These are phyloP conservation scores for Hydrozoanthus gracilis DNA, from an alignment of 92 coral and sea anemone species.

Conservation along the genomic window DNA sequence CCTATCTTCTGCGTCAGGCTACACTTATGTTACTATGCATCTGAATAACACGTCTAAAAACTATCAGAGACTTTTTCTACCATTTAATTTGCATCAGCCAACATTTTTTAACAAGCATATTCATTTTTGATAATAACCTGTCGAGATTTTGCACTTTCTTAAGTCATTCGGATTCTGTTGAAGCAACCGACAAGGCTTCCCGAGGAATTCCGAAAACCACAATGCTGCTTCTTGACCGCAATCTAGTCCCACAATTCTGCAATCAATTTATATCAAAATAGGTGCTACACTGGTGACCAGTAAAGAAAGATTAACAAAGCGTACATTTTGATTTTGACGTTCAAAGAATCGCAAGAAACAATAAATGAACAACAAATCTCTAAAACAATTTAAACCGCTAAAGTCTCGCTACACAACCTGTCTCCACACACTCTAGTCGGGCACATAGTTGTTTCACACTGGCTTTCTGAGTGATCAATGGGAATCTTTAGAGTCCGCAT, in stretches of 20 bases:
- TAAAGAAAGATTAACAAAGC: background rate
- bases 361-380: background rate
- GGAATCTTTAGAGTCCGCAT: constrained; percentile 62
- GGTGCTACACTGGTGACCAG: background rate
- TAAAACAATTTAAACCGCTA: no score
- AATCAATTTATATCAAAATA: background rate
- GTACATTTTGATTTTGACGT: background rate
- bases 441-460: constrained; percentile 48
- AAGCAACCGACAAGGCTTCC: constrained; percentile 82
- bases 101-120: no score
- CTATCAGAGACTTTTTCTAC: background rate
- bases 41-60: no score
- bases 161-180: constrained; percentile 78
- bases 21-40: background rate
- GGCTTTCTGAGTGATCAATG: constrained; percentile 27
- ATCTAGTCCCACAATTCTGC: constrained; percentile 76
- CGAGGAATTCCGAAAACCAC: constrained; percentile 80
- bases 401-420: constrained; percentile 47
- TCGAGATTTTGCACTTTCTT: constrained; percentile 62
- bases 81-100: background rate
- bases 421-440: constrained; percentile 82
- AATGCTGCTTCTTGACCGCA: constrained; percentile 90
- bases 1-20: background rate
- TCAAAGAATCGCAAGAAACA: background rate
- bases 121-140: constrained; percentile 19